Evolutionary conservation across 2,888 invertebrate genomes (phyloP), one percentile per base, ranked within the genome.

Genomic region (Abscondita cerata): DNA sequence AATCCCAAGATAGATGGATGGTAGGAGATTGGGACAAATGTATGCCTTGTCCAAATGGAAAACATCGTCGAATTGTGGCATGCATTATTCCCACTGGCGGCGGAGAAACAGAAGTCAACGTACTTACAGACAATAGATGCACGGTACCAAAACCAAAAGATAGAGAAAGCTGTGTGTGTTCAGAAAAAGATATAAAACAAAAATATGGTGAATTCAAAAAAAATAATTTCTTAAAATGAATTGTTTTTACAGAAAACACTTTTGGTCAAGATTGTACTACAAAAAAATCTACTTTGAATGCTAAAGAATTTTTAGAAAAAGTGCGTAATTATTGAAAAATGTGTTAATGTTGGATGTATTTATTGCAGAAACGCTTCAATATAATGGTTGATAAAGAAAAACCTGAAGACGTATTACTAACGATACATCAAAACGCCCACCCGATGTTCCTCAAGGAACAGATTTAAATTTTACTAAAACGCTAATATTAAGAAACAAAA

Each of bases 11-110:
- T 62, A 78, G 79, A 67, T 79, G 79, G 79, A 73, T 77, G 72
- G 72, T 80, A 50, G 76, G 78, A 52, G 77, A 79, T 51, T 80
- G 79, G 78, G 72, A 73, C 65, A 72, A 73, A 13, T 78, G 79
- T 67, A 57, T 58, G 19, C 70, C 72, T n/a, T 77, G 78, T 66
- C 71, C 71, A 25, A 58, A 62, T 6, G 72, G 72, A 18, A 69
- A 65, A 47, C 74, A 69, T 36, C 61, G 52, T 19, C 69, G 79
- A 12, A 65, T 73, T 15, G 77, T 78, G 41, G 76, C 76, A 59
- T 79, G 79, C 61, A 69, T 74, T 41, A 71, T 73, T 57, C 79
- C 79, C 15, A 72, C 75, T 33, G 78, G 78, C 51, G 73, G 72
- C 58, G 77, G 76, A 16, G 76, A 77, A 68, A 78, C 76, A 58